Base-by-base conservation (phyloP, 1,140 invertebrate genomes). In the Lithobius niger region DNA sequence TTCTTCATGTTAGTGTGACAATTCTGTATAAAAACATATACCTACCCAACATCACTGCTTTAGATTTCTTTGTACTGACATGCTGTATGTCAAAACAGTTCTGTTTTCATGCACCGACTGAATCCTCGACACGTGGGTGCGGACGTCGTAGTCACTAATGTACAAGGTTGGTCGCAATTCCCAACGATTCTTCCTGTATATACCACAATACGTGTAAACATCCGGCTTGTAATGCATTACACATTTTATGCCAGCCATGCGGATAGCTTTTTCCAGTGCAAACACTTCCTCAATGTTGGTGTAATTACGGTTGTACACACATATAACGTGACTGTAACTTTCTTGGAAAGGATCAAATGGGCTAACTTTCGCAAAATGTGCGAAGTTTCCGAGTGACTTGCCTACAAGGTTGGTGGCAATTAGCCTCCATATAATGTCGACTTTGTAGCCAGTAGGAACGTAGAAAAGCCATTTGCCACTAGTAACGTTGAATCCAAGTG, bases 171-270 rank as follows among this genome's bases (percentile, higher is more conserved):
- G 61, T 18, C 49, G 13, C 2, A 62, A 2, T n/a, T 27, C 25
- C 59, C 59, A 62, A 19, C 44, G 40, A 48, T 62, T 62, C 2
- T 54, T 49, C 4, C 54, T n/a, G 24, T 60, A 60, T 10, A 62
- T 50, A 22, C 57, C 56, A 28, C 56, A 53, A 31, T 60, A 59
- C 4, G 59, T 62, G 28, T 49, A 62, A 4, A 62, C 53, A 59
- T 62, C 61, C 36, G 61, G 61, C 52, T 62, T 60, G 54, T 62
- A 62, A 3, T 26, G 36, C 36, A 62, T 31, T 4, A 27, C 31
- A 53, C 57, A 56, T 44, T 60, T 56, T 44, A 62, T 57, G 40
- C 61, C 61, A 45, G 55, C 49, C 18, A 36, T 44, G 16, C 61
- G 45, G 10, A 62, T 43, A n/a, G 27, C 55, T 27, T 52, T 25